Base-by-base conservation (phyloP, 2,797 vertebrate genomes). In the Enteromius paludinosus region DNA sequence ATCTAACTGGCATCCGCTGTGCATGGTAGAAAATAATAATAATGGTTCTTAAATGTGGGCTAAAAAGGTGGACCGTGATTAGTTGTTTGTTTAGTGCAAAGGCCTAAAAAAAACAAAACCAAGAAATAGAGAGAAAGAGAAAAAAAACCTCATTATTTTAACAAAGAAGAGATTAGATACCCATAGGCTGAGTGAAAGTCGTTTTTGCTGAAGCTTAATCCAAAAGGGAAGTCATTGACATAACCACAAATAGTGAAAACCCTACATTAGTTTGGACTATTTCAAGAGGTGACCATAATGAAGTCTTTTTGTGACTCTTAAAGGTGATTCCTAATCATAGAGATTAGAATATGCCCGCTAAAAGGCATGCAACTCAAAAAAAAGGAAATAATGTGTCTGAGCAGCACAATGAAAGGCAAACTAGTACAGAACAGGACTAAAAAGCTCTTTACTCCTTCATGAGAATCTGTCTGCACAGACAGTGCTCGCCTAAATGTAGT, bases 401-500 rank as follows among this genome's bases (percentile, higher is more conserved):
- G 12, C 33, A 43, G 62, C 0, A 0, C 8, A 69, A 83, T 35
- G 47, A 76, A 82, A 66, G 20, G 52, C 68, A 49, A 65, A 81
- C 54, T 45, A 77, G 12, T 12, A 78, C 59, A 79, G 35, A 80
- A 71, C 43, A 35, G 3, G 30, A 75, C 77, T 20, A 25, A 43
- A 72, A 76, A 11, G 18, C 47, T 28, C 45, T 78, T 83, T 41
- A 82, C 65, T 82, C 23, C 47, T 70, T 41, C 61, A 73, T 66
- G 43, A 74, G 47, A 76, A 88, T 66, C 33, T 69, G 45, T 45
- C 28, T 84, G 59, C 62, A 52, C 33, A 56, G 68, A 86, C 70
- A 66, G 18, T 77, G 83, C 70, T 86, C 52, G 14, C 65, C 76
- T 76, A 78, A 84, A 78, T 78, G 56, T 83, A 33, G 65, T 79